Conservation (phyloP, 2,113 vertebrate genomes). For the Spilogale gracilis region DNA sequence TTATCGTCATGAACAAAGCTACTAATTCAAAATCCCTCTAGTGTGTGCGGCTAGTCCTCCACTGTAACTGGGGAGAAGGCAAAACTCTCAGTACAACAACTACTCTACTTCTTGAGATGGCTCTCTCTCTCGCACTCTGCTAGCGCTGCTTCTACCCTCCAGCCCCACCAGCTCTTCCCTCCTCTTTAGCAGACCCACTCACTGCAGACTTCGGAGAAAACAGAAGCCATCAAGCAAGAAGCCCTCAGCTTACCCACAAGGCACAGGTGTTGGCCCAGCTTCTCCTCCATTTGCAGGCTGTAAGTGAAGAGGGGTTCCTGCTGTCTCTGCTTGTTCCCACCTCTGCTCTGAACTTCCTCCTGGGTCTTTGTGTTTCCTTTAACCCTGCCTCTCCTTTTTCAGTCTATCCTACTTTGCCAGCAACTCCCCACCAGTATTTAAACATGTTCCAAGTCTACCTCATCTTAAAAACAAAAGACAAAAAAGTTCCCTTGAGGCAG, state of each 20-base stretch:
- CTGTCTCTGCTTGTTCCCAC: neutral
- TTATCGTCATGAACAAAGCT: neutral
- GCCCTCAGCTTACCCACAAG: neutral
- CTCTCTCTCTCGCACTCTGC: neutral
- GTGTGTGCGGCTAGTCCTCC: neutral
- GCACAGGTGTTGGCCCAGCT: neutral
- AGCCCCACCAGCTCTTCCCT: neutral
- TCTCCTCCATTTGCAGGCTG: neutral
- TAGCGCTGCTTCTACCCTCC: neutral
- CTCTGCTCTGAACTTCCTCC: neutral
- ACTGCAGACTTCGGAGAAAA: slow-evolving; percentile 23
- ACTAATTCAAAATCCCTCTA: neutral
- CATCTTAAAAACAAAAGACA: neutral
- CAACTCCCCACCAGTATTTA: neutral
- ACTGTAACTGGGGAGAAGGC: neutral
- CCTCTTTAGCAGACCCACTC: neutral
- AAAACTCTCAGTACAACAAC: neutral
- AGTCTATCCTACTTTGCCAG: neutral
- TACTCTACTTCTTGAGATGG: neutral
- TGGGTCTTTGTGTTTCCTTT: neutral
- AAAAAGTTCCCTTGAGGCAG: neutral
- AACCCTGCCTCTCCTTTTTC: neutral
- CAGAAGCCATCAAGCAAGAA: neutral
- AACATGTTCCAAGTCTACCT: neutral
- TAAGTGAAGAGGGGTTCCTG: neutral